Conservation (phyloP, 1,140 invertebrate species). For the Ips typographus region DNA sequence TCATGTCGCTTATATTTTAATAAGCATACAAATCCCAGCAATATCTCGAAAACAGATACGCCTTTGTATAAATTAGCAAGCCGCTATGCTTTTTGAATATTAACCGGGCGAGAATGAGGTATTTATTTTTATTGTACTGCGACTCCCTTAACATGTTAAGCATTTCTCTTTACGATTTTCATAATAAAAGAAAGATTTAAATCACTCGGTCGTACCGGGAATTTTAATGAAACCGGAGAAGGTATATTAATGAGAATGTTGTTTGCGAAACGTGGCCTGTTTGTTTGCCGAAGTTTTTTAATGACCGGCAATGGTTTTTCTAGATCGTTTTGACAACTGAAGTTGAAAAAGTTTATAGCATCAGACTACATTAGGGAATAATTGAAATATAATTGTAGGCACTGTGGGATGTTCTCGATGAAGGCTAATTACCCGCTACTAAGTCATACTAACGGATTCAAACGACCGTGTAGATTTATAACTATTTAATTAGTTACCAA, state of each 20-base stretch:
- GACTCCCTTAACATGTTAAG: slow-evolving; percentile 1
- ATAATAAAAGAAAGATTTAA: slow-evolving; percentile 6
- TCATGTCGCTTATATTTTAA: neutral
- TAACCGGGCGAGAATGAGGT: slow-evolving; percentile 1
- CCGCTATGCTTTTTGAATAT: neutral
- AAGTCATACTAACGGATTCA: too few species aligned
- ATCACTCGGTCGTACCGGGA: neutral
- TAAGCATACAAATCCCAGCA: neutral
- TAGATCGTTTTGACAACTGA: too few species aligned
- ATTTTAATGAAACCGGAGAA: slow-evolving; percentile 1
- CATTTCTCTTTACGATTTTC: slow-evolving; percentile 4
- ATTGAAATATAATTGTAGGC: too few species aligned
- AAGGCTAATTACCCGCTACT: too few species aligned
- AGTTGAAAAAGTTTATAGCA: too few species aligned
- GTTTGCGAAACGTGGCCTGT: neutral
- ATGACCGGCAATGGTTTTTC: too few species aligned
- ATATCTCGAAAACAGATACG: slow-evolving; percentile 2
- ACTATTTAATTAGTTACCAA: too few species aligned
- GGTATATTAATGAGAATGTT: slow-evolving; percentile 1
- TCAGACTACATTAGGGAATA: too few species aligned
- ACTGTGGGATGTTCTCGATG: too few species aligned
- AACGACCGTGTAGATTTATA: too few species aligned
- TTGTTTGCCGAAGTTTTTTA: too few species aligned
- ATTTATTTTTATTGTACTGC: neutral
- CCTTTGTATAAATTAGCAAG: neutral